A percentile compares a stretch with the other conserved stretches of the same genome.
These are phyloP conservation scores for Lithobates pipiens DNA, from an alignment of 2,797 vertebrate species.

Conservation along the genomic window DNA sequence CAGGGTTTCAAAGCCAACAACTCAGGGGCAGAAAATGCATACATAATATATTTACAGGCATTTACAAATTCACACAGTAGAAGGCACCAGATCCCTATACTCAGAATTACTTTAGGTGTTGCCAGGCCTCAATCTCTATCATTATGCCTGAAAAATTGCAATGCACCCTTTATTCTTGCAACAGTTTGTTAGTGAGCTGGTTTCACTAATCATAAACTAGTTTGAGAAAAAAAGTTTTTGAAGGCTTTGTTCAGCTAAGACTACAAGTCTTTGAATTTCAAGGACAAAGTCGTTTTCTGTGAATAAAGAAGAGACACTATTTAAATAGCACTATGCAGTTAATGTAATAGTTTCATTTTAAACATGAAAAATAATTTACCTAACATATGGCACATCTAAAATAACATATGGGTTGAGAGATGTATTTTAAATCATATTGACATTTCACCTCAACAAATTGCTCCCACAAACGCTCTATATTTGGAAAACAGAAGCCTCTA, in stretches of 20 bases:
- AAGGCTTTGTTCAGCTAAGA: constrained; percentile 5
- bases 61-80: too few relatives aligned
- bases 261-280: constrained; percentile 47
- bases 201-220: not conserved
- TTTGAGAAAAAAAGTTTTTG: not conserved
- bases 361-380: constrained; percentile 44
- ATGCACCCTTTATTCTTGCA: not conserved
- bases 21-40: too few relatives aligned
- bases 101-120: not conserved
- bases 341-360: constrained; percentile 17
- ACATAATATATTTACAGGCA: too few relatives aligned
- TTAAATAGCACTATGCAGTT: not conserved
- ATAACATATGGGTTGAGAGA: constrained; percentile 52
- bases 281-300: constrained; percentile 6
- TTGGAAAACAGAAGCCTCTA: constrained; percentile 27
- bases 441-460: constrained; percentile 52
- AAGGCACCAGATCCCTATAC: too few relatives aligned
- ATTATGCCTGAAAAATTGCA: not conserved
- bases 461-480: constrained; percentile 43
- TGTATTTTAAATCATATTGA: constrained; percentile 54
- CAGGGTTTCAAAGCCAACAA: too few relatives aligned
- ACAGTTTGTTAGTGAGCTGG: not conserved
- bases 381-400: constrained; percentile 52
- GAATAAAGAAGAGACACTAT: constrained; percentile 11
- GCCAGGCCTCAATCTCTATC: not conserved